Evolutionary conservation across 2,888 invertebrate species (phyloP), one percentile per base, ranked within the genome.

Genomic region (Mythimna albipuncta): DNA sequence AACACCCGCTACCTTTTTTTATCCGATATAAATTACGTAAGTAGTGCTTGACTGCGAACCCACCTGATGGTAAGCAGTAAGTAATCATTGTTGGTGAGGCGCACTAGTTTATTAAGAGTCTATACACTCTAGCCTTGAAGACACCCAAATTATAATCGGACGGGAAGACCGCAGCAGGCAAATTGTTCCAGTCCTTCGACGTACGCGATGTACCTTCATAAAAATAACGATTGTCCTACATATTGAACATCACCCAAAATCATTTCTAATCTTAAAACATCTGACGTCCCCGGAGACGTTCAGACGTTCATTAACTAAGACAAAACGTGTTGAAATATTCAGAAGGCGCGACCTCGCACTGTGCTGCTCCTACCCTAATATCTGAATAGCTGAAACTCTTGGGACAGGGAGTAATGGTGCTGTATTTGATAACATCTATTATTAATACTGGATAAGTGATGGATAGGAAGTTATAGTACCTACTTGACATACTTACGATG

Each of bases 281-380:
- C 57, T 57, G 35, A 6, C 2, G 66, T 64, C 79, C 62, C 79
- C 19, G 6, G 58, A 38, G 74, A n/a, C 55, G 50, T 52, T 47
- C 38, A n/a, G 55, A 65, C 63, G 52, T 63, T 47, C 58, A 68
- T 82, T 80, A 79, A 55, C 35, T 68, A 35, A 73, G 63, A 82
- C 75, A 64, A 77, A 77, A 81, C 75, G 35, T 35, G 71, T 69
- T 82, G 67, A 83, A 82, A 84, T 81, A 82, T 84, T 69, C 69
- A 82, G 44, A 35, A 59, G 5, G 41, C n/a, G 65, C 63, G 38
- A 66, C 68, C 66, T 74, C 57, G 38, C 35, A 41, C 26, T 58
- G 61, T 54, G 66, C 63, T 7, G 52, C 38, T 50, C 64, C 38
- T n/a, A 57, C 73, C 35, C 59, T 81, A 81, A 79, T 79, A 69